Conservation (phyloP, 2,888 invertebrate genomes). For the Mimachlamys varia region DNA sequence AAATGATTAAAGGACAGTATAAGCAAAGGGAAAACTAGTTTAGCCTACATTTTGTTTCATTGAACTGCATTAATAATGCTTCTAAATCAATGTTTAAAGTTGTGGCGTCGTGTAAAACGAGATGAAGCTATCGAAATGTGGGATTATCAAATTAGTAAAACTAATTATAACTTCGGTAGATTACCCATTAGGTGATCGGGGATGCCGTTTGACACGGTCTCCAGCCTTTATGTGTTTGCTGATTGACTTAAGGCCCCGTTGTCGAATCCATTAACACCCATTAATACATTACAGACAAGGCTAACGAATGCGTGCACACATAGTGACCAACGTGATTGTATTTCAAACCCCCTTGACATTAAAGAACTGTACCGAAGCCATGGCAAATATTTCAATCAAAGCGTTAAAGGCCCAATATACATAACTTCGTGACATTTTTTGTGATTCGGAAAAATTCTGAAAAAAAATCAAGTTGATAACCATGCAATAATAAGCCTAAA, state of each 20-base stretch:
- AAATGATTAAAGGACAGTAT: background rate
- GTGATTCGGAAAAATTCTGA: too few relatives aligned
- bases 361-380: too few relatives aligned
- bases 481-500: too few relatives aligned
- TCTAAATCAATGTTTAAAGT: background rate
- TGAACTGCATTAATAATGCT: background rate
- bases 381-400: too few relatives aligned
- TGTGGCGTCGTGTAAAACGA: background rate
- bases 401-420: too few relatives aligned
- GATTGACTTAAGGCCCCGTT: background rate
- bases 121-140: background rate
- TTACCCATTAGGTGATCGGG: background rate
- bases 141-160: background rate
- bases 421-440: too few relatives aligned
- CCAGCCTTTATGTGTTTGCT: background rate
- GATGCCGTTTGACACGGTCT: background rate
- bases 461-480: too few relatives aligned
- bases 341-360: background rate
- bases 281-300: background rate
- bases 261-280: background rate
- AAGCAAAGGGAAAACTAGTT: background rate
- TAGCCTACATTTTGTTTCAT: background rate
- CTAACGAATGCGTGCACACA: background rate
- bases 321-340: background rate
- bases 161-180: background rate